Conservation (phyloP, 2,113 vertebrate species). For the Cryptomyrus ogoouensis region DNA sequence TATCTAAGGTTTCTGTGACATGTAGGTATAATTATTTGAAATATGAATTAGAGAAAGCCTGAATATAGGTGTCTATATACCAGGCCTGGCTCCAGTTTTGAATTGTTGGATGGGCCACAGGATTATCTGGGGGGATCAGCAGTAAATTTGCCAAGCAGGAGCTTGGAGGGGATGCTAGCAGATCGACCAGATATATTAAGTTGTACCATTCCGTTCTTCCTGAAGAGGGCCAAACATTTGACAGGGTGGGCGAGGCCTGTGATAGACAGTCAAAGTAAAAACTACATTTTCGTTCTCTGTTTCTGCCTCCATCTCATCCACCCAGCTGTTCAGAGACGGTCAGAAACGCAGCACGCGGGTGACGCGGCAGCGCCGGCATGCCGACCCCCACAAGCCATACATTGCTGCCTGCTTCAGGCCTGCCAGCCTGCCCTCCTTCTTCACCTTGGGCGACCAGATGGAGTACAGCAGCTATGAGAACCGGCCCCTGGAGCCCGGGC, state of each 20-base stretch:
- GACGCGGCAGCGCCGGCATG: constrained; percentile 78
- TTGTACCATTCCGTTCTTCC: not conserved
- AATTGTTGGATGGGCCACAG: not conserved
- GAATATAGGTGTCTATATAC: not conserved
- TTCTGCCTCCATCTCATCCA: not conserved
- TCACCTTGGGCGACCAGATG: constrained; percentile 86
- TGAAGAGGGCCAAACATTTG: not conserved
- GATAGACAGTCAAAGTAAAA: not conserved
- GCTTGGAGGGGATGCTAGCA: not conserved
- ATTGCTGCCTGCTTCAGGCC: constrained; percentile 84
- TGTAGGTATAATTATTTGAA: not conserved
- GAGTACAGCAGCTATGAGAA: constrained; percentile 90
- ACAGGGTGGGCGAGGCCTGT: not conserved
- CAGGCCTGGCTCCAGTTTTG: not conserved
- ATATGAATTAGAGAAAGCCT: not conserved
- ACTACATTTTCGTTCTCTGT: not conserved
- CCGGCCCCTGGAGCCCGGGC: constrained; percentile 79
- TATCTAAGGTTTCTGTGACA: not conserved
- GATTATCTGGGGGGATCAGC: not conserved
- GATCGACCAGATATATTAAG: not conserved
- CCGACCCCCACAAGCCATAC: constrained; percentile 82
- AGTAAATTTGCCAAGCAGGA: not conserved
- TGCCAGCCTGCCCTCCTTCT: constrained; percentile 72
- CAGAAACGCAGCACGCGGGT: constrained; percentile 65
- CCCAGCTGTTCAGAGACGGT: constrained; percentile 80